These are phyloP conservation scores for Pangasius djambal DNA, from an alignment of 2,797 vertebrate species.

Conservation along the genomic window DNA sequence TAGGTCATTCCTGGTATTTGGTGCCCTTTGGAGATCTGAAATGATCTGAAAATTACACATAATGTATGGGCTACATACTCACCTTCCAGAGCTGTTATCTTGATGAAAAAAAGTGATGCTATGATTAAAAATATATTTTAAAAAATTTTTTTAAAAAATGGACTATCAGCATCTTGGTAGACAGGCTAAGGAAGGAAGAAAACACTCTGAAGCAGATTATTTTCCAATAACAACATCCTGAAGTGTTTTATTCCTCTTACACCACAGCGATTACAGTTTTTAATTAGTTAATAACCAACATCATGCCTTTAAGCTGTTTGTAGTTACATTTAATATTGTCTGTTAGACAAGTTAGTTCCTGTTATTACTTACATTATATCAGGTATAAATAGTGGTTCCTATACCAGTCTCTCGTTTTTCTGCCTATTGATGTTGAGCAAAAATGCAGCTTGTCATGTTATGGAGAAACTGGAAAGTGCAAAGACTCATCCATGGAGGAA, in stretches of 20 bases:
- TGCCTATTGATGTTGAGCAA: background rate
- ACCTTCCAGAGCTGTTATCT: background rate
- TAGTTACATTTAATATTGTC: background rate
- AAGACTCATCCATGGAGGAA: background rate
- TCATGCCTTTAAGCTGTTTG: background rate
- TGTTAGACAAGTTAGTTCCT: background rate
- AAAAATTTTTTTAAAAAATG: too few relatives aligned
- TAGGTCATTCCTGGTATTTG: background rate
- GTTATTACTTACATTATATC: background rate
- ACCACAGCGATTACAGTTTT: background rate
- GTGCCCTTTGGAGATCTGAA: background rate
- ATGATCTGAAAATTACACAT: constrained; percentile 8
- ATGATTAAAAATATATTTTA: background rate
- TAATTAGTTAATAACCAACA: background rate
- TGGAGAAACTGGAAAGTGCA: background rate
- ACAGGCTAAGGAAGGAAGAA: background rate
- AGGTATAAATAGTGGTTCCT: background rate
- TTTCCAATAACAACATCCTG: background rate
- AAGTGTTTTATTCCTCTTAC: background rate
- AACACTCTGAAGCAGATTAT: background rate
- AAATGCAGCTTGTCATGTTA: background rate
- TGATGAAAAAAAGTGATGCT: background rate
- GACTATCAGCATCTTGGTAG: background rate
- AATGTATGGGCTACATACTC: background rate
- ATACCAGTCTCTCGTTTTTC: too few relatives aligned